Conservation (phyloP, 2,797 vertebrate genomes). For the Chaetodon trifasciatus region DNA sequence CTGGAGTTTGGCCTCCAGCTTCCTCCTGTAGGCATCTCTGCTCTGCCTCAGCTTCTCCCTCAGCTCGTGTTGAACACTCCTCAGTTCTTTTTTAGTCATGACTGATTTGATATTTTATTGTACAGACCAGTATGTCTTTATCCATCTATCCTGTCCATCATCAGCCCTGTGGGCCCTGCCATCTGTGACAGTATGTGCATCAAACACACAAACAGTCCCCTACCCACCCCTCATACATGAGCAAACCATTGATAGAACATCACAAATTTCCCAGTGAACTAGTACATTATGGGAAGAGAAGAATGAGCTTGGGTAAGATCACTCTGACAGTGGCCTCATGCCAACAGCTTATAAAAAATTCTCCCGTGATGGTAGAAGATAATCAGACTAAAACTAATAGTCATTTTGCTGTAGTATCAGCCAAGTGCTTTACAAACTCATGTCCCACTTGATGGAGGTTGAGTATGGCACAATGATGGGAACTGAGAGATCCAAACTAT, state of each 20-base stretch:
- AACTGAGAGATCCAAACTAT: conserved; percentile 24
- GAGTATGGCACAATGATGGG: conserved; percentile 10
- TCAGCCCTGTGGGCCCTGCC: not conserved
- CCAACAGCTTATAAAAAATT: conserved; percentile 36
- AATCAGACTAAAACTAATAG: conserved; percentile 50
- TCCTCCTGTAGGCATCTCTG: too few species aligned
- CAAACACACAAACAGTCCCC: not conserved
- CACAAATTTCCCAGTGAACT: conserved; percentile 12
- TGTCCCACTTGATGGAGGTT: conserved; percentile 26
- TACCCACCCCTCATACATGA: too few species aligned
- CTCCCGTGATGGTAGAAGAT: conserved; percentile 8
- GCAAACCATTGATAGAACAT: conserved; percentile 11
- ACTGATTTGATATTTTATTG: too few species aligned
- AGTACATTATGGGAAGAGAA: not conserved
- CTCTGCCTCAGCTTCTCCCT: too few species aligned
- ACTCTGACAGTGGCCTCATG: conserved; percentile 6
- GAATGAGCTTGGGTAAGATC: conserved; percentile 1
- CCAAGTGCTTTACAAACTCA: conserved; percentile 33
- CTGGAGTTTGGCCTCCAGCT: too few species aligned
- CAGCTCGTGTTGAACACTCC: too few species aligned
- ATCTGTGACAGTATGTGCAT: not conserved
- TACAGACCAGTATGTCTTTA: too few species aligned
- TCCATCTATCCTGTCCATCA: not conserved
- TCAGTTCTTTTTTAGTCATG: too few species aligned
- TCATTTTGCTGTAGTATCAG: conserved; percentile 28